Base-by-base conservation (phyloP, 2,797 vertebrate species). In the Eulemur mongoz region DNA sequence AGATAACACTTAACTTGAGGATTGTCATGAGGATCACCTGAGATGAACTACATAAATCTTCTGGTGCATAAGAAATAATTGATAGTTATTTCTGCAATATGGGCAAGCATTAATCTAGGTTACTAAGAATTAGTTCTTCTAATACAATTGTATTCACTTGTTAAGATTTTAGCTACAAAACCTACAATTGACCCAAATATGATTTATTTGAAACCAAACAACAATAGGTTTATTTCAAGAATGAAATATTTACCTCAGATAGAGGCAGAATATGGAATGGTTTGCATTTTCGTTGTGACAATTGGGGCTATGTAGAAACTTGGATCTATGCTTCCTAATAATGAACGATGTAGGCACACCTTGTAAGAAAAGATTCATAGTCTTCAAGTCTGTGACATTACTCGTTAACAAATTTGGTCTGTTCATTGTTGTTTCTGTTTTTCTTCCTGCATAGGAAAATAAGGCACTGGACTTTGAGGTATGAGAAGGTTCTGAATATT, bases 81-180 rank as follows among this genome's bases (percentile, higher is more conserved):
- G 15, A 14, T 45, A 79, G 45, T 75, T 93, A 89, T 70, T 78
- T 87, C 38, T 50, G n/a, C 8, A 84, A 14, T 32, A 18, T 48
- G n/a, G 88, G 30, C 20, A 72, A 52, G 25, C 30, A 38, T 12
- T 17, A 38, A 30, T 84, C 25, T 83, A 59, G 15, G 27, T 12
- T 72, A 84, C 45, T 4, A 27, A 61, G 67, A 76, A 38, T 70
- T 92, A 61, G 27, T 89, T 95, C 38, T 72, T 13, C 18, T 40
- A 30, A 30, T 54, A 45, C 7, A 81, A 25, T 59, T 93, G 1
- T 45, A 88, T 59, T 79, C 45, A 69, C 3, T 93, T 17, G 76
- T 84, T 69, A 80, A 67, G 50, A 11, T 72, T 91, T 94, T 25
- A 88, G 40, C 38, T 94, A 25, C 5, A 69, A 96, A 96, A 91